These are phyloP conservation scores for Acronicta aceris DNA, from an alignment of 2,888 invertebrate species.

Conservation along the genomic window DNA sequence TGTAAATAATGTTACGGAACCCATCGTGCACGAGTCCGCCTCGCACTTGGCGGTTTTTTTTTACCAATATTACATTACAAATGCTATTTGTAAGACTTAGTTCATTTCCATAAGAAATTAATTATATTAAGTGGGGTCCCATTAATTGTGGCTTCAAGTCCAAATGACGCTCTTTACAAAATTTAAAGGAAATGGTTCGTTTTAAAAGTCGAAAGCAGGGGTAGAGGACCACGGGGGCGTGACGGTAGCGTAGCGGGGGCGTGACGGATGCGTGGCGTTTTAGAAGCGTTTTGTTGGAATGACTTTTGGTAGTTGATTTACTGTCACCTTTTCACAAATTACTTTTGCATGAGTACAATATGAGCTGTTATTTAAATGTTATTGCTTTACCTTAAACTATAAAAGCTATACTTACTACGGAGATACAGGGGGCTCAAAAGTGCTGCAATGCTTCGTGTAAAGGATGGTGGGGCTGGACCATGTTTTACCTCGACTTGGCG, in stretches of 20 bases:
- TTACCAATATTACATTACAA: background rate
- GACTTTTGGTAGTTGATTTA: constrained; percentile 36
- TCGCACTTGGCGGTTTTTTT: too few species aligned
- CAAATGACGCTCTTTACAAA: constrained; percentile 43
- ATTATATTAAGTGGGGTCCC: constrained; percentile 34
- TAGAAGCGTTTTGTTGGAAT: constrained; percentile 15
- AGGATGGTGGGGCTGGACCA: too few species aligned
- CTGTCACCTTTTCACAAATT: background rate
- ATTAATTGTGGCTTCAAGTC: constrained; percentile 46
- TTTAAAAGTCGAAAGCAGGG: constrained; percentile 13
- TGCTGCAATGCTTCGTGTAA: too few species aligned
- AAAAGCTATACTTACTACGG: too few species aligned
- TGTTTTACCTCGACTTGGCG: too few species aligned
- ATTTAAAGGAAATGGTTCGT: constrained; percentile 42
- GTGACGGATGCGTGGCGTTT: constrained; percentile 24
- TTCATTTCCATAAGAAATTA: constrained; percentile 36
- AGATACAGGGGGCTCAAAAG: too few species aligned
- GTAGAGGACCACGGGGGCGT: constrained; percentile 12
- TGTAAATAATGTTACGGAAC: too few species aligned
- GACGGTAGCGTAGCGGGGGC: constrained; percentile 2
- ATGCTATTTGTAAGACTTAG: constrained; percentile 6
- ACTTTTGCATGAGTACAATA: background rate
- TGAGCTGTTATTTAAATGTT: too few species aligned
- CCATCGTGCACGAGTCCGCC: too few species aligned
- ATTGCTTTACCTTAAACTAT: too few species aligned